Percentiles rank a stretch among this genome's conserved stretches.
Conservation (phyloP, 1,140 invertebrate genomes). For the Tetramorium alpestre region DNA sequence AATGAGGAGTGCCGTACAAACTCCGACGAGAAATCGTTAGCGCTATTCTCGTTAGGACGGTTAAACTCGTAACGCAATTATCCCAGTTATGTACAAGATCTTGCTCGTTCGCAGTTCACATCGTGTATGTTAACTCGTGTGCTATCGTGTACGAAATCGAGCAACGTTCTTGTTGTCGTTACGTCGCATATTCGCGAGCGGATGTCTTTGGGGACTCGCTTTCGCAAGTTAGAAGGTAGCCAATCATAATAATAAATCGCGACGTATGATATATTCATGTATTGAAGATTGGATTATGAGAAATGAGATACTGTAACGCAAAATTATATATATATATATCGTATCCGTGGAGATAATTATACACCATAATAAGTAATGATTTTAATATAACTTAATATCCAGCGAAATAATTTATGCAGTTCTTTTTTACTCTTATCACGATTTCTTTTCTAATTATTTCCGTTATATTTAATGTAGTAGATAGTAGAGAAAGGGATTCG, state of each 20-base stretch:
- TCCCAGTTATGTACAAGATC: constrained; percentile 55
- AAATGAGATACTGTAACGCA: neutral
- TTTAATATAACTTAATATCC: neutral
- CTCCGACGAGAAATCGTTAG: constrained; percentile 58
- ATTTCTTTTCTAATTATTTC: neutral
- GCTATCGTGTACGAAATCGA: constrained; percentile 48
- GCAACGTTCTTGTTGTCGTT: neutral
- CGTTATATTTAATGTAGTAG: neutral
- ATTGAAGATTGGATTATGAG: neutral
- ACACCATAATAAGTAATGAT: neutral
- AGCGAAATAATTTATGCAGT: neutral
- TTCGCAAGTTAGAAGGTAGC: neutral
- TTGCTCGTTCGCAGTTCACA: constrained; percentile 56
- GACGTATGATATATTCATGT: neutral
- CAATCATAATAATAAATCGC: neutral
- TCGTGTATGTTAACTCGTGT: constrained; percentile 46
- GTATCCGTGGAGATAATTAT: neutral
- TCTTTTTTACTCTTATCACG: neutral
- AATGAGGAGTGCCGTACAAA: constrained; percentile 59
- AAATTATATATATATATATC: neutral
- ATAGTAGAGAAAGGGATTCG: neutral
- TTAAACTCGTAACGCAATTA: constrained; percentile 53
- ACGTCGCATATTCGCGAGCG: neutral
- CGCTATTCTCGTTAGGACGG: constrained; percentile 48
- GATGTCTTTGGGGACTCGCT: neutral